phyloP scores from a whole-genome alignment of 2,113 vertebrate genomes.

The Hyaena hyaena region DNA sequence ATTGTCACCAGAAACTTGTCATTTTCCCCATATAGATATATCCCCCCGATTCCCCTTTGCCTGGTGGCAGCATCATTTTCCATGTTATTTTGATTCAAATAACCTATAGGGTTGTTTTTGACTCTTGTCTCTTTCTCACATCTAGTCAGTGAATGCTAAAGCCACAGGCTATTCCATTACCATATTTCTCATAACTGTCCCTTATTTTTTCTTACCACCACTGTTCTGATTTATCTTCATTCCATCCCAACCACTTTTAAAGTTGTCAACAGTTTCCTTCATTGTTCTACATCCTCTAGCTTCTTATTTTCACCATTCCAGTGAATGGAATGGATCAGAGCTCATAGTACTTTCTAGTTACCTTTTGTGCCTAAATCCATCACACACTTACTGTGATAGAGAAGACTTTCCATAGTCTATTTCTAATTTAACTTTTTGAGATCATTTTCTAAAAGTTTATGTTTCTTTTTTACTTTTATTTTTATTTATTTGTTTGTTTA shows the following conservation, averaged over 20 bases:
- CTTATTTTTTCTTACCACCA: not conserved
- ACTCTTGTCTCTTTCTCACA: not conserved
- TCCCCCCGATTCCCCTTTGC: not conserved
- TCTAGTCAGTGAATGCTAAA: not conserved
- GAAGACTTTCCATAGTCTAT: not conserved
- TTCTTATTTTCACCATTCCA: not conserved
- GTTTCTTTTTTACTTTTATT: too few relatives aligned
- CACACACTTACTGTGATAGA: not conserved
- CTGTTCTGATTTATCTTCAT: not conserved
- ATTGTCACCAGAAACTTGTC: not conserved
- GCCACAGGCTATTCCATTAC: not conserved
- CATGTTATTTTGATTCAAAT: not conserved
- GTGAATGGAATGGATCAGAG: not conserved
- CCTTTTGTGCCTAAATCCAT: not conserved
- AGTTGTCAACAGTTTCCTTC: not conserved
- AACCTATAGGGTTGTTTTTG: not conserved
- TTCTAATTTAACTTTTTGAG: not conserved
- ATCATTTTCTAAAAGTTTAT: not conserved
- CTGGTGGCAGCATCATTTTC: not conserved
- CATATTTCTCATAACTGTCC: not conserved
- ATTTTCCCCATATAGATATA: not conserved
- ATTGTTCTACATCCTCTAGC: not conserved
- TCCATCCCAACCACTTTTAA: not conserved
- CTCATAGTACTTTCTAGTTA: not conserved
- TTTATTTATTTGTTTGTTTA: too few relatives aligned